Conservation (phyloP, 2,888 invertebrate species). For the Morpho deidamia region DNA sequence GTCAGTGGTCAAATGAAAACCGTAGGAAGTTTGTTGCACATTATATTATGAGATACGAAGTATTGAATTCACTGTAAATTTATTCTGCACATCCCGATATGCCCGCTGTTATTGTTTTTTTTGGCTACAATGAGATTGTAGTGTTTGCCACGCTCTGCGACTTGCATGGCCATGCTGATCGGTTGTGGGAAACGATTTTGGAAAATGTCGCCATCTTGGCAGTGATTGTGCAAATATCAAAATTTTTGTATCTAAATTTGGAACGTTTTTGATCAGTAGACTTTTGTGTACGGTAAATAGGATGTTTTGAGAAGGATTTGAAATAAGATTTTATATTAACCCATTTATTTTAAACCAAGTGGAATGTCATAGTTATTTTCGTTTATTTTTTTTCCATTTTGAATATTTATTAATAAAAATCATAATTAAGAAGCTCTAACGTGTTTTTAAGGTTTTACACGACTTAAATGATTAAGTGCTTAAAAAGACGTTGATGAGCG, state of each 20-base stretch:
- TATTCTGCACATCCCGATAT: slow-evolving; percentile 57
- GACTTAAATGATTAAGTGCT: slow-evolving; percentile 17
- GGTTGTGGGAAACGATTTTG: slow-evolving; percentile 42
- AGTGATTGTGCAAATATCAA: slow-evolving; percentile 9
- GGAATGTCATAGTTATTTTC: slow-evolving; percentile 23
- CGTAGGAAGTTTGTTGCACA: slow-evolving; percentile 16
- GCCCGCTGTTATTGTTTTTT: slow-evolving; percentile 54
- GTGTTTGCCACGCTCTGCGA: slow-evolving; percentile 36
- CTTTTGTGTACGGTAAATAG: slow-evolving; percentile 5
- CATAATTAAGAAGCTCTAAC: slow-evolving; percentile 43
- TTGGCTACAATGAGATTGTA: slow-evolving; percentile 56
- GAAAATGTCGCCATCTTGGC: slow-evolving; percentile 6
- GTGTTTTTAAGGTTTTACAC: slow-evolving; percentile 60
- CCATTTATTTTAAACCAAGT: slow-evolving; percentile 14
- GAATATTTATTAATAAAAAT: slow-evolving; percentile 36
- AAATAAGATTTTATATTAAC: slow-evolving; percentile 12
- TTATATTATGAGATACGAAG: slow-evolving; percentile 7
- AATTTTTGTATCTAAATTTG: slow-evolving; percentile 8
- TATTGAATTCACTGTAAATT: slow-evolving; percentile 61
- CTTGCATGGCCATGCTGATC: slow-evolving; percentile 63
- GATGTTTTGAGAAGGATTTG: slow-evolving; percentile 10
- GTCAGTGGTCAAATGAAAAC: no score
- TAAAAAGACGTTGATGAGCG: slow-evolving; percentile 59
- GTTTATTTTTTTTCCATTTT: slow-evolving; percentile 27
- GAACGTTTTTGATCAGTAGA: slow-evolving; percentile 8